Percentiles rank a stretch among this genome's conserved stretches.
Conservation (phyloP, 2,888 invertebrate genomes). For the Drosophila bunnanda region DNA sequence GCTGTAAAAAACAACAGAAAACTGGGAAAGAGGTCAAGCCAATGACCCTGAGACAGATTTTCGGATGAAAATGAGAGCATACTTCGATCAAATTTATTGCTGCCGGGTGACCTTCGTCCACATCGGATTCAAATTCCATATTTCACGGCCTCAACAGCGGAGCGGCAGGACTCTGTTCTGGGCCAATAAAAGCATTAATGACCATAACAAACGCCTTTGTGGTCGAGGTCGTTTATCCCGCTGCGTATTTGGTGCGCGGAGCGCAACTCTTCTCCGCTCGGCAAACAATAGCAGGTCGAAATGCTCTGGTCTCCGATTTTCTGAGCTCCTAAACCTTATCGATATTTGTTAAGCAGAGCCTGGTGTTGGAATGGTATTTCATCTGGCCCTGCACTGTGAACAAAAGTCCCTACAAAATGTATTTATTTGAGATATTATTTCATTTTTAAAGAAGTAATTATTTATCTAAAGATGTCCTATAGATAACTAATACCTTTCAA, state of each 20-base stretch:
- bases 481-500: background rate
- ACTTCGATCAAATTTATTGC: slow-evolving; percentile 61
- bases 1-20: slow-evolving; percentile 37
- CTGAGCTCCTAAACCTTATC: slow-evolving; percentile 14
- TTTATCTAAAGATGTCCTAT: background rate
- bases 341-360: slow-evolving; percentile 33
- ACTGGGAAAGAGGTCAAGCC: slow-evolving; percentile 10
- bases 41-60: slow-evolving; percentile 39
- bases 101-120: slow-evolving; percentile 68
- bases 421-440: background rate
- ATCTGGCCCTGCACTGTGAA: slow-evolving; percentile 13
- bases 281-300: slow-evolving; percentile 16
- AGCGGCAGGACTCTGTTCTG: slow-evolving; percentile 59
- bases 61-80: slow-evolving; percentile 64
- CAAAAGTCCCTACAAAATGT: background rate
- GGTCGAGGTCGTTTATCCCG: slow-evolving; percentile 74
- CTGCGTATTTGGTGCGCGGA: slow-evolving; percentile 78
- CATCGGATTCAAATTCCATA: slow-evolving; percentile 66
- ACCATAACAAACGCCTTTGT: slow-evolving; percentile 77
- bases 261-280: slow-evolving; percentile 57
- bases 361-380: background rate
- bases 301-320: slow-evolving; percentile 23
- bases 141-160: slow-evolving; percentile 70
- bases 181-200: slow-evolving; percentile 82
- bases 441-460: background rate